Evolutionary conservation across 2,113 vertebrate species (phyloP).

Genomic region (Caracal caracal): DNA sequence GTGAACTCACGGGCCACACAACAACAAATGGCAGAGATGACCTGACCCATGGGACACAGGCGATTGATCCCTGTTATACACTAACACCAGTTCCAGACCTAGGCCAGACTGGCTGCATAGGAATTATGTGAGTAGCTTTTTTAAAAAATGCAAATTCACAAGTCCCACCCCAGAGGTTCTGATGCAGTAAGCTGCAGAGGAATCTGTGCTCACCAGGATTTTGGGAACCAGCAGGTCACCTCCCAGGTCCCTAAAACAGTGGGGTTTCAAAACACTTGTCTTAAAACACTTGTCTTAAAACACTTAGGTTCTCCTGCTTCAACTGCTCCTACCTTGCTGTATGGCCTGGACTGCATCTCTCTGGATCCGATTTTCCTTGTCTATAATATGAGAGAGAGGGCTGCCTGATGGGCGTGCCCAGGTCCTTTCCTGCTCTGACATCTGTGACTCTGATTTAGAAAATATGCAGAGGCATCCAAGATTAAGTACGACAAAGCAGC

Average conservation of each 20-base stretch:
- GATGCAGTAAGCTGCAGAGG: not conserved
- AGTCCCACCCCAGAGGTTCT: not conserved
- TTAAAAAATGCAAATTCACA: not conserved
- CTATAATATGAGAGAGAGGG: not conserved
- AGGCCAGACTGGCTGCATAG: not conserved
- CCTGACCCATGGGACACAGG: not conserved
- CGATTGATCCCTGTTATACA: not conserved
- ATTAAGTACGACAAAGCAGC: not conserved
- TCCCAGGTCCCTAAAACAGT: not conserved
- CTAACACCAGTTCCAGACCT: not conserved
- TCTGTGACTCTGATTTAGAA: not conserved
- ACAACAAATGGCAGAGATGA: not conserved
- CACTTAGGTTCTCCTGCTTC: not conserved
- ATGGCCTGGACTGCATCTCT: not conserved
- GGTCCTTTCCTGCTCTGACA: not conserved
- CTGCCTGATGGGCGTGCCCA: not conserved
- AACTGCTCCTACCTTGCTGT: not conserved
- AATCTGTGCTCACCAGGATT: not conserved
- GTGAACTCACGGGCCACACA: not conserved
- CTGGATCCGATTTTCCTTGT: not conserved
- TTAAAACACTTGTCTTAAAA: not conserved
- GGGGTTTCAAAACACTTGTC: not conserved
- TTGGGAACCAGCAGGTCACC: not conserved
- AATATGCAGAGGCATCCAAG: not conserved
- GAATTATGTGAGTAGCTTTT: conserved; percentile 1